These are phyloP conservation scores for Drosophila sechellia DNA, from an alignment of 1,140 invertebrate genomes.

Conservation along the genomic window DNA sequence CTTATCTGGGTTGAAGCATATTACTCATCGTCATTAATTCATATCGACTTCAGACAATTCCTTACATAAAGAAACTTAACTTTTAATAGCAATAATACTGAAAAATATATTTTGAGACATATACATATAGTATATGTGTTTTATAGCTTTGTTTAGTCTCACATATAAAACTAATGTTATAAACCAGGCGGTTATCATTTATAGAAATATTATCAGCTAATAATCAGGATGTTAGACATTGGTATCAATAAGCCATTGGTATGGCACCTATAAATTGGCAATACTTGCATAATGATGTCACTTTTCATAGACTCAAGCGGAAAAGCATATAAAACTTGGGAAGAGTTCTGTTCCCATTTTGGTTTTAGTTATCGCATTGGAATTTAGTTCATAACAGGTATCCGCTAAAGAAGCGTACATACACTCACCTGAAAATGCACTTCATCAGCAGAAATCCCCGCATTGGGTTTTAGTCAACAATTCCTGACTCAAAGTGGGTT, in stretches of 20 bases:
- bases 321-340: constrained; percentile 1
- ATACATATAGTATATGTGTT: too few species aligned
- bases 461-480: constrained; percentile 24
- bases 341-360: not conserved
- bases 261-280: not conserved
- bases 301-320: not conserved
- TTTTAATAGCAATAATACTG: not conserved
- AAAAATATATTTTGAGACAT: not conserved
- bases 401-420: not conserved
- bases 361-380: not conserved
- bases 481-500: constrained; percentile 30
- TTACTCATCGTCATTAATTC: not conserved
- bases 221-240: not conserved
- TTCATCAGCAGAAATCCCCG: not conserved
- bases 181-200: too few species aligned
- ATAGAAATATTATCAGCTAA: constrained; percentile 1
- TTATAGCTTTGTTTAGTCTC: too few species aligned
- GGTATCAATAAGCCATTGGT: too few species aligned
- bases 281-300: not conserved
- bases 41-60: too few species aligned
- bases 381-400: constrained; percentile 1
- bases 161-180: too few species aligned
- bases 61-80: too few species aligned
- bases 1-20: not conserved
- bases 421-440: not conserved